phyloP scores from a whole-genome alignment of 1,140 invertebrate genomes.

The Drosophila erecta region DNA sequence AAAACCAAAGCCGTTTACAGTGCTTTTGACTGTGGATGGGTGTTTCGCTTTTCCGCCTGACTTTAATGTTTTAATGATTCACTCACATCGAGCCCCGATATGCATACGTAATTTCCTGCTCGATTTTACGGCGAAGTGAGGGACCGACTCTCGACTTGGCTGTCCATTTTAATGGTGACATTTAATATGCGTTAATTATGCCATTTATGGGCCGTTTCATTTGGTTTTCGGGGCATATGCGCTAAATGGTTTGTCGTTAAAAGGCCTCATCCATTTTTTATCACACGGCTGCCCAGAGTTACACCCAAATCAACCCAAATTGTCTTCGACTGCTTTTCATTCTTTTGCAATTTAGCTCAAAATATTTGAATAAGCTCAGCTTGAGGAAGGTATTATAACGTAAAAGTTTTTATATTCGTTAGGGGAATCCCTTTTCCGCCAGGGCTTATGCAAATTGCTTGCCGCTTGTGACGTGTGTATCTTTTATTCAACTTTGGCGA shows the following conservation, averaged over 20 bases:
- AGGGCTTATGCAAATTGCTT: constrained; percentile 20
- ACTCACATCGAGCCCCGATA: constrained; percentile 17
- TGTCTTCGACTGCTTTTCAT: constrained; percentile 25
- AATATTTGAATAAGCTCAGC: constrained; percentile 26
- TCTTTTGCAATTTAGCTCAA: constrained; percentile 8
- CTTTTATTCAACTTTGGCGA: neutral
- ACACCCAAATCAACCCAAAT: constrained; percentile 46
- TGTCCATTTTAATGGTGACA: constrained; percentile 73
- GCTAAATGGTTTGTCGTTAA: constrained; percentile 72
- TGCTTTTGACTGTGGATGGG: constrained; percentile 11
- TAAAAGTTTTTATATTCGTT: constrained; percentile 4
- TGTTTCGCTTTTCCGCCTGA: constrained; percentile 39
- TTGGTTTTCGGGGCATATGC: constrained; percentile 50
- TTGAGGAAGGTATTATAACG: constrained; percentile 12
- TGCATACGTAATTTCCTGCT: constrained; percentile 63
- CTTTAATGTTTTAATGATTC: constrained; percentile 49
- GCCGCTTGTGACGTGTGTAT: neutral
- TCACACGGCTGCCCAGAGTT: constrained; percentile 17
- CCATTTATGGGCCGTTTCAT: constrained; percentile 63
- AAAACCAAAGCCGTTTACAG: constrained; percentile 51
- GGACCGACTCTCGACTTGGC: constrained; percentile 12
- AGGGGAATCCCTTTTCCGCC: neutral
- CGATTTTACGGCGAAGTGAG: constrained; percentile 51
- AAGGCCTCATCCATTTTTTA: constrained; percentile 71
- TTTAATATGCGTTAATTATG: constrained; percentile 80